Base-by-base conservation (phyloP, 1,140 invertebrate genomes). In the Papilio machaon region DNA sequence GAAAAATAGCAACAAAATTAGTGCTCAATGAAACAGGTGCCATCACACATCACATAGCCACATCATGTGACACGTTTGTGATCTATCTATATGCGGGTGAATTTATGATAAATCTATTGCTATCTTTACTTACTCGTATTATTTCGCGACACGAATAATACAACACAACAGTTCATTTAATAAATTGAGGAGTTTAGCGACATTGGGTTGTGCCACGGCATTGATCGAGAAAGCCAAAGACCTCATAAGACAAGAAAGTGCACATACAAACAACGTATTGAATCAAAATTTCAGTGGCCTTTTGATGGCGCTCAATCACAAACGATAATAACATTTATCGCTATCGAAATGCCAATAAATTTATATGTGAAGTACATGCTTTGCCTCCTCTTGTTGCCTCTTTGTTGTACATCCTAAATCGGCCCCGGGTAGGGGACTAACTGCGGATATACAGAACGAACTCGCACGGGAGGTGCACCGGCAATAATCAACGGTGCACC, bases 311-410 rank as follows among this genome's bases (percentile, higher is more conserved):
- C 17, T 19, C n/a, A 10, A 19, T 60, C 54, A 60, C 58, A 64
- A 64, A 64, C 58, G 58, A 64, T 64, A 23, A 23, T 64, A 64
- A 7, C 23, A 64, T 64, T 23, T 64, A 64, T 64, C 19, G 58
- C 19, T 64, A 30, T 64, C 19, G 19, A 64, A 23, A 19, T 23
- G 58, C 19, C 30, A 30, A 23, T 64, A 30, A 64, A 64, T 64
- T 64, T 64, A n/a, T n/a, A n/a, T n/a, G n/a, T n/a, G n/a, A n/a
- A n/a, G n/a, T n/a, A n/a, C n/a, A n/a, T n/a, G n/a, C n/a, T n/a
- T n/a, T n/a, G n/a, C n/a, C n/a, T n/a, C n/a, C n/a, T n/a, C n/a
- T n/a, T n/a, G n/a, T n/a, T n/a, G n/a, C n/a, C n/a, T n/a, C n/a
- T n/a, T n/a, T n/a, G n/a, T n/a, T 30, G 23, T 30, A 30, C 23